Evolutionary conservation across 2,888 invertebrate genomes (phyloP).

Genomic region (Cerceris ruficornis): DNA sequence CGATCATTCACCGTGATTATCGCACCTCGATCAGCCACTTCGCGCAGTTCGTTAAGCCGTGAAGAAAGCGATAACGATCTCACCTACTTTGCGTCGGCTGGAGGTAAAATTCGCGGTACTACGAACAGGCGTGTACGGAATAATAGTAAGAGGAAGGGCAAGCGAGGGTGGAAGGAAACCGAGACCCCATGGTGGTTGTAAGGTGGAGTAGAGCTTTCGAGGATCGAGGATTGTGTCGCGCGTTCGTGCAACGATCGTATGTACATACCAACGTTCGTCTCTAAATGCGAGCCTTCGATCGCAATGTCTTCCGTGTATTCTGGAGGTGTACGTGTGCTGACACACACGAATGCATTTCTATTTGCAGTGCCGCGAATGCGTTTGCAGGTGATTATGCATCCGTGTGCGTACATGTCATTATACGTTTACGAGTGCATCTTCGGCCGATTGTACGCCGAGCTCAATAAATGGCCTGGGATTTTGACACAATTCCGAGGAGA

Average conservation of each 20-base stretch:
- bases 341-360: conserved; percentile 6
- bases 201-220: neutral
- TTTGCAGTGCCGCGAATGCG: conserved; percentile 22
- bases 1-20: too few relatives aligned
- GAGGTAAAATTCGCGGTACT: conserved; percentile 26
- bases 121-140: conserved; percentile 37
- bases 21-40: too few relatives aligned
- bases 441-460: conserved; percentile 4
- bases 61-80: neutral
- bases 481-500: too few relatives aligned
- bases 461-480: too few relatives aligned
- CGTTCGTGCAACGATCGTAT: too few relatives aligned
- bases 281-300: too few relatives aligned
- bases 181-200: neutral
- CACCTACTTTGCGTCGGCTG: neutral
- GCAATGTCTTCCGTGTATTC: too few relatives aligned
- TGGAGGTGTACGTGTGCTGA: conserved; percentile 24
- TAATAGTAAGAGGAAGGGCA: neutral
- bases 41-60: neutral
- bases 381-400: conserved; percentile 49
- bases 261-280: too few relatives aligned
- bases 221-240: neutral
- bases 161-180: neutral
- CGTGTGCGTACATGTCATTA: conserved; percentile 32
- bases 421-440: conserved; percentile 31